Conservation (phyloP, 1,140 invertebrate species). For the Pollicipes pollicipes region DNA sequence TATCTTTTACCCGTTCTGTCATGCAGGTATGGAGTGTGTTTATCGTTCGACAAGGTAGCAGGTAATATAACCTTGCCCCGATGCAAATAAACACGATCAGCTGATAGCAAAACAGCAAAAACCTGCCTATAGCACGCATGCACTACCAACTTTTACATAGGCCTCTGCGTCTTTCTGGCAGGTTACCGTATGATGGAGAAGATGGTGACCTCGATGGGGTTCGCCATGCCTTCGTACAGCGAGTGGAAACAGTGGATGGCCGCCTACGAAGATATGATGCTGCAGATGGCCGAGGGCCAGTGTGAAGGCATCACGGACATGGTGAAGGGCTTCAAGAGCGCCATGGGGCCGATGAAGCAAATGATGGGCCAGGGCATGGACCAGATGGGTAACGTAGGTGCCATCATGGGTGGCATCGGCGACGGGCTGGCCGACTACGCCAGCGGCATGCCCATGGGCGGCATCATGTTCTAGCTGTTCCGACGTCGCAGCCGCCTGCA, state of each 20-base stretch:
- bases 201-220: background rate
- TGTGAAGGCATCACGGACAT: background rate
- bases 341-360: background rate
- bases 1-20: no score
- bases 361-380: background rate
- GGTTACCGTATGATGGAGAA: background rate
- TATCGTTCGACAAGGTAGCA: no score
- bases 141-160: no score
- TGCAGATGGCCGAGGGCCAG: background rate
- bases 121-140: no score
- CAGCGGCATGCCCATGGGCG: slow-evolving; percentile 1
- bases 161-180: no score
- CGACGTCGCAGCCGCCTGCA: no score
- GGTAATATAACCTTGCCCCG: no score
- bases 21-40: no score
- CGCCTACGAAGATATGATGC: slow-evolving; percentile 1
- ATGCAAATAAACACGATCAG: no score
- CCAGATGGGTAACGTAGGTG: background rate
- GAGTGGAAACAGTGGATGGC: background rate
- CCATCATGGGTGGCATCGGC: background rate
- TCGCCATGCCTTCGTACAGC: slow-evolving; percentile 2
- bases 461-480: slow-evolving; percentile 4
- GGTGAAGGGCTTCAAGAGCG: background rate
- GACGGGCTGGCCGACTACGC: background rate
- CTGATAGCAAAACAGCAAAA: no score